Base-by-base conservation (phyloP, 1,140 invertebrate genomes). In the Drosophila virilis region DNA sequence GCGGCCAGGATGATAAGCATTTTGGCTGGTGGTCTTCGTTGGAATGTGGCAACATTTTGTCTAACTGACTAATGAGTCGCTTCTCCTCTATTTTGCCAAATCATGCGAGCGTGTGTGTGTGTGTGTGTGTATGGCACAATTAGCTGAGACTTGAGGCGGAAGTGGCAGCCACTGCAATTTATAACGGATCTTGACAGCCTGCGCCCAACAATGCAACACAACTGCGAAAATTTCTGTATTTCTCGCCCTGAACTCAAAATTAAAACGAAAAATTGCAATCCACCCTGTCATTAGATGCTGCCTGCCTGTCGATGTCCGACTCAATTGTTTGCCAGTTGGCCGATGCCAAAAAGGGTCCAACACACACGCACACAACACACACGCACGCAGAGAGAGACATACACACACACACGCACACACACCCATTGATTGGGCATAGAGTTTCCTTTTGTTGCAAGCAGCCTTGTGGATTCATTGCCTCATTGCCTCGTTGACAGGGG, bases 241-340 rank as follows among this genome's bases (percentile, higher is more conserved):
- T 54, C 33, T 45, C 54, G 68, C 15, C 61, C 35, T 52, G 60
- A 57, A 54, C 38, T 62, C 76, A 74, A 79, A 84, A 79, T 86
- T 85, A 77, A 84, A 84, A 86, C 80, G 65, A 59, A 59, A 88
- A 88, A 79, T 73, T 83, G 79, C 83, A 70, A 86, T 86, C 82
- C 82, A 86, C 82, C 82, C 82, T 86, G 82, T 86, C 83, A 86
- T 86, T 86, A 86, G 82, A 88, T 42, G 55, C n/a, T 62, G 50
- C 55, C 22, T 59, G 58, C 37, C 66, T 59, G 64, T 73, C 65
- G 66, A 75, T 62, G 64, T 58, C 46, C 58, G 62, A 62, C 57
- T 79, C 82, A 82, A 86, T 86, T 86, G 82, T 86, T 86, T 52
- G 75, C 74, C 57, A 69, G 61, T 52, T 52, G 22, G 64, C 17